Evolutionary conservation across 1,140 invertebrate species (phyloP).

Genomic region (Polypedilum vanderplanki): DNA sequence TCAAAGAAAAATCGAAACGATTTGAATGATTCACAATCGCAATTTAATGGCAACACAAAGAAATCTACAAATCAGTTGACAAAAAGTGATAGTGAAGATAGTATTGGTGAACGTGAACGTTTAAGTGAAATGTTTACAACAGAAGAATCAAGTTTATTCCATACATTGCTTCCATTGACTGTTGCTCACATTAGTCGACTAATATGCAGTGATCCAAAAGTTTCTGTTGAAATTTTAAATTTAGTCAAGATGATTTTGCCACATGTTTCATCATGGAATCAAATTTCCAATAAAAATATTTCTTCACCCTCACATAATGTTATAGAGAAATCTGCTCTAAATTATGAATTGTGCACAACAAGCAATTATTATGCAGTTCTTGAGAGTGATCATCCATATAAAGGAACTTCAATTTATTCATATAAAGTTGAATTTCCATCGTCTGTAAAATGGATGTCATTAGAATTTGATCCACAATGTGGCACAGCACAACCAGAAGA

Average conservation of each 20-base stretch:
- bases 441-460: conserved; percentile 79
- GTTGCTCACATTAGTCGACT: conserved; percentile 74
- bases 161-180: conserved; percentile 68
- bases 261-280: conserved; percentile 79
- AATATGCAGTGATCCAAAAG: conserved; percentile 72
- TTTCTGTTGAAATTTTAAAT: conserved; percentile 83
- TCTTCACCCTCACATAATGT: conserved; percentile 30
- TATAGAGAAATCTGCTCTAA: conserved; percentile 32
- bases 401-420: conserved; percentile 77
- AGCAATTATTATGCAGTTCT: conserved; percentile 84
- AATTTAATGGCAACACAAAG: conserved; percentile 33
- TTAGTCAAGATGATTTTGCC: conserved; percentile 86
- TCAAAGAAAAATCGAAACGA: conserved; percentile 44
- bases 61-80: conserved; percentile 30
- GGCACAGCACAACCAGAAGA: conserved; percentile 92
- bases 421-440: conserved; percentile 83
- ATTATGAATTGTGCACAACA: conserved; percentile 48
- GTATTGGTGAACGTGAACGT: conserved; percentile 34
- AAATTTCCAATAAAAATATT: conserved; percentile 45
- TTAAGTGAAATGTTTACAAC: conserved; percentile 41
- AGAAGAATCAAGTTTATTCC: conserved; percentile 50
- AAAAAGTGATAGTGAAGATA: conserved; percentile 40
- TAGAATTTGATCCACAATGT: conserved; percentile 90
- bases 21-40: conserved; percentile 39
- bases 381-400: conserved; percentile 96